Percentiles rank a stretch among this genome's conserved stretches.
These are phyloP conservation scores for Sciaenops ocellatus DNA, from an alignment of 2,797 vertebrate species.

Conservation along the genomic window DNA sequence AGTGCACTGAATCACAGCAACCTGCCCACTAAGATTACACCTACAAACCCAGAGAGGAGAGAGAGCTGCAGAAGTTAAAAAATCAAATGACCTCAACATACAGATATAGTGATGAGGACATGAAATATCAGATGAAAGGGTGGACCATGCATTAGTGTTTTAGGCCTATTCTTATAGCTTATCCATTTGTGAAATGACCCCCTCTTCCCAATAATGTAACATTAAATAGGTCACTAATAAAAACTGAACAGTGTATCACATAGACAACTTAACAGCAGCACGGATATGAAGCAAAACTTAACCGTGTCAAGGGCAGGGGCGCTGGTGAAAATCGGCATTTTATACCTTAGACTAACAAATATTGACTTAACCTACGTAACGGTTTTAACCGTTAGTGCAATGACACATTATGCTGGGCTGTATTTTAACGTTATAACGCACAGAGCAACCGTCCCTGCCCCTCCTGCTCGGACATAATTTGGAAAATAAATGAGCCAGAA, in stretches of 20 bases:
- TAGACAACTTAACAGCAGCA: neutral
- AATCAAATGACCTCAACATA: neutral
- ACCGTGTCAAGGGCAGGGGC: neutral
- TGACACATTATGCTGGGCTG: neutral
- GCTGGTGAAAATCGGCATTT: neutral
- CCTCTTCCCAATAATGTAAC: neutral
- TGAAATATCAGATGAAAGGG: neutral
- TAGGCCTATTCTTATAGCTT: neutral
- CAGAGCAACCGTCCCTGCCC: slow-evolving; percentile 36
- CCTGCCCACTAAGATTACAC: slow-evolving; percentile 31
- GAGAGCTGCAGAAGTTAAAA: slow-evolving; percentile 13
- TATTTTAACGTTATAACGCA: neutral
- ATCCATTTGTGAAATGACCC: accelerated
- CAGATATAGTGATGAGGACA: neutral
- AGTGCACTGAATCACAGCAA: slow-evolving; percentile 41
- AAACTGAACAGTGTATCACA: neutral
- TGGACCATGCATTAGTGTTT: neutral
- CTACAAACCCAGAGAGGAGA: slow-evolving; percentile 21
- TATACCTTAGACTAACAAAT: neutral
- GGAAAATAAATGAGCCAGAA: slow-evolving; percentile 19
- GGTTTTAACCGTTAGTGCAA: neutral
- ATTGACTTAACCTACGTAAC: neutral
- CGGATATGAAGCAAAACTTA: neutral
- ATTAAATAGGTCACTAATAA: slow-evolving; percentile 17
- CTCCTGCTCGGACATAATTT: slow-evolving; percentile 31